phyloP scores from a whole-genome alignment of 2,888 invertebrate species.

The Coremacera marginata region DNA sequence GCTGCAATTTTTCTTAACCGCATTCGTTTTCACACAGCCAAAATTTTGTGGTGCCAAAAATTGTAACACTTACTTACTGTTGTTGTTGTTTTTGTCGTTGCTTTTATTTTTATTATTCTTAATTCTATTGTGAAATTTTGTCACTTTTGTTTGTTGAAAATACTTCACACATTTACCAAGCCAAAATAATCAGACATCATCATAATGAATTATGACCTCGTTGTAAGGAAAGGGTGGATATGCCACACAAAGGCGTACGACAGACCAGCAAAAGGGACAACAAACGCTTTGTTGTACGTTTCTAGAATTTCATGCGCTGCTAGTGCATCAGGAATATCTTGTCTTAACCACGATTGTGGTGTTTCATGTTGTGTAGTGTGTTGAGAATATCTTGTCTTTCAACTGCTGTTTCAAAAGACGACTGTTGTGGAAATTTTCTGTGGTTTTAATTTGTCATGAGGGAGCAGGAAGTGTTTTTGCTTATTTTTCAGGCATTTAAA shows the following conservation, averaged over 20 bases:
- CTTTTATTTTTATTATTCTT: neutral
- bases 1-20: too few relatives aligned
- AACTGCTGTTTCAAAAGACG: too few relatives aligned
- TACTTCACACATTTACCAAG: conserved; percentile 16
- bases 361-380: too few relatives aligned
- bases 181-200: conserved; percentile 32
- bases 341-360: too few relatives aligned
- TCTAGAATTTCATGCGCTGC: neutral
- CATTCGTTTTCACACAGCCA: too few relatives aligned
- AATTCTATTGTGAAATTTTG: conserved; percentile 22
- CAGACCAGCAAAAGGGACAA: neutral
- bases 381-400: too few relatives aligned
- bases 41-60: too few relatives aligned
- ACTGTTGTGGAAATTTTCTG: neutral
- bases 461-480: neutral
- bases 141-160: conserved; percentile 12
- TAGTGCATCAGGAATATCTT: too few relatives aligned
- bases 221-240: neutral
- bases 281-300: neutral
- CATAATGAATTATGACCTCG: conserved; percentile 40
- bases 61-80: too few relatives aligned
- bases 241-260: neutral
- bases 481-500: neutral
- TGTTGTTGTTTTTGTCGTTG: neutral
- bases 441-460: neutral